Conservation (phyloP, 2,113 vertebrate species). For the Oncorhynchus nerka region DNA sequence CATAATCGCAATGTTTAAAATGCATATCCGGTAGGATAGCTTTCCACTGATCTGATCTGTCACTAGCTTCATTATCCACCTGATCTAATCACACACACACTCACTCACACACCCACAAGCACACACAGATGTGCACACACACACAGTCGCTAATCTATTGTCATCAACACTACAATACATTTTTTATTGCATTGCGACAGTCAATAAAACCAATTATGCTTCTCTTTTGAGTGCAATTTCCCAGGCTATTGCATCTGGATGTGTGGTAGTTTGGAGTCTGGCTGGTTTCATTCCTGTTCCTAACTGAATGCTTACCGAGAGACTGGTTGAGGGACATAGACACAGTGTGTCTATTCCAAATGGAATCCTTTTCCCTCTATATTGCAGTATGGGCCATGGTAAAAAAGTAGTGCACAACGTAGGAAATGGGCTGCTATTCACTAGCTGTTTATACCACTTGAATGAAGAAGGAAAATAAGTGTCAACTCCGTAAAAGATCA, state of each 20-base stretch:
- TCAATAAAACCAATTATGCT: constrained; percentile 64
- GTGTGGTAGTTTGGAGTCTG: background rate
- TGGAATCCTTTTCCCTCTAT: too few species aligned
- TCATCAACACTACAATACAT: constrained; percentile 44
- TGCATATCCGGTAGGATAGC: constrained; percentile 55
- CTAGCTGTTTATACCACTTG: too few species aligned
- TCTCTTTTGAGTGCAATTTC: constrained; percentile 32
- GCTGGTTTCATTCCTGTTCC: background rate
- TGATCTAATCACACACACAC: background rate
- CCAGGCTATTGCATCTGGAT: background rate
- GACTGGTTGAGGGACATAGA: constrained; percentile 15
- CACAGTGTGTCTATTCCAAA: too few species aligned
- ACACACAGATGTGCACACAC: too few species aligned
- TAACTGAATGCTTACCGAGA: background rate
- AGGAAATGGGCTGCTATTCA: too few species aligned
- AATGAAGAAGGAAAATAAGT: too few species aligned
- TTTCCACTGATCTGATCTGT: constrained; percentile 41
- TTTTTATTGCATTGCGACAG: constrained; percentile 48
- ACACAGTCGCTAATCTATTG: constrained; percentile 53
- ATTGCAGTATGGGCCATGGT: too few species aligned
- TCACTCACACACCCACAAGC: too few species aligned
- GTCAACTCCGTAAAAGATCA: too few species aligned
- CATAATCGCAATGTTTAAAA: constrained; percentile 62
- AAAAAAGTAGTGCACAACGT: too few species aligned
- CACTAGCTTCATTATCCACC: constrained; percentile 56